Conservation (phyloP, 2,797 vertebrate species). For the Siniperca undulata region DNA sequence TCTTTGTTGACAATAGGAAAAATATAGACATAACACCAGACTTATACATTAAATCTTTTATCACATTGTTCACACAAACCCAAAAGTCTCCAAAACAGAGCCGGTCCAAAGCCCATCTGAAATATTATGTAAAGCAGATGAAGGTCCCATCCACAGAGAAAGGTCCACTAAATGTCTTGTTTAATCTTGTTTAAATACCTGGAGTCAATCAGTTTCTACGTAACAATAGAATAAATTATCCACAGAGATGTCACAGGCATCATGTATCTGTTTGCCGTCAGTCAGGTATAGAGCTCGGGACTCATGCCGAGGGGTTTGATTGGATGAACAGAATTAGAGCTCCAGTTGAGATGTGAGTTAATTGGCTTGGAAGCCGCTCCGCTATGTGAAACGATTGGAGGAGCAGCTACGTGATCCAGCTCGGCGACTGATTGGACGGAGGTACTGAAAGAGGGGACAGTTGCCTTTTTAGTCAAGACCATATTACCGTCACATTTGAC, state of each 20-base stretch:
- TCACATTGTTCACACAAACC: constrained; percentile 56
- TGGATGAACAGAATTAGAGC: constrained; percentile 63
- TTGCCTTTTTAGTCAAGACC: neutral
- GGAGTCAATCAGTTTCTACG: neutral
- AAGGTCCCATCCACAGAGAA: constrained; percentile 43
- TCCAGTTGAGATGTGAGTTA: constrained; percentile 48
- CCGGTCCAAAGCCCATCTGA: constrained; percentile 36
- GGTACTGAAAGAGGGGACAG: constrained; percentile 20
- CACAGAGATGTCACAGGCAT: constrained; percentile 36
- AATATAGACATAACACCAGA: constrained; percentile 11
- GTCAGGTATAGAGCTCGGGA: neutral
- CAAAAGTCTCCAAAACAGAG: constrained; percentile 45
- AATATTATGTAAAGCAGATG: constrained; percentile 12
- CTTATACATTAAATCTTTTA: constrained; percentile 27
- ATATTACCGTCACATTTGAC: constrained; percentile 4
- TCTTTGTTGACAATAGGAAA: constrained; percentile 32
- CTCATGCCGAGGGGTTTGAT: constrained; percentile 57
- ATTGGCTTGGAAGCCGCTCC: constrained; percentile 53
- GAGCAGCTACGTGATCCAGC: constrained; percentile 27
- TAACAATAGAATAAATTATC: constrained; percentile 13
- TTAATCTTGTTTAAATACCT: constrained; percentile 16
- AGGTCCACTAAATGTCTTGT: constrained; percentile 3
- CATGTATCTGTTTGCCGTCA: constrained; percentile 15
- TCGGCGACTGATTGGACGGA: constrained; percentile 20
- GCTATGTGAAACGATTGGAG: constrained; percentile 42